Evolutionary conservation across 2,888 invertebrate genomes (phyloP).

Genomic region (Phragmatobia fuliginosa): DNA sequence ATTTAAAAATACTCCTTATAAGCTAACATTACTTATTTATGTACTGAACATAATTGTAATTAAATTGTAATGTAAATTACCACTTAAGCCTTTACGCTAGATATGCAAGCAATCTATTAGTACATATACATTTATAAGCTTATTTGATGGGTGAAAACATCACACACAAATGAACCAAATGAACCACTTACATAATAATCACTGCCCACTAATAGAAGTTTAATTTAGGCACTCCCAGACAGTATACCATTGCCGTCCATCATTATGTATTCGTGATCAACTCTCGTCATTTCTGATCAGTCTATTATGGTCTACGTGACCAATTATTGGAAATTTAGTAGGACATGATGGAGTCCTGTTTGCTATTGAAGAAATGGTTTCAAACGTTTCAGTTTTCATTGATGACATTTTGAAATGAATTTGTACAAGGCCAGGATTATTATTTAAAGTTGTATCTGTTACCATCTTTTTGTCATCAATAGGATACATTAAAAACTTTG

Average conservation of each 20-base stretch:
- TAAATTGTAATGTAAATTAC: too few relatives aligned
- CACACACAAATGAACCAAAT: too few relatives aligned
- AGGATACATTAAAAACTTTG: too few relatives aligned
- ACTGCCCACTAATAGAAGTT: conserved; percentile 33
- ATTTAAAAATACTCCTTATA: not conserved
- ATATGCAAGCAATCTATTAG: not conserved
- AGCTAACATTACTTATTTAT: not conserved
- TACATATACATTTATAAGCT: not conserved
- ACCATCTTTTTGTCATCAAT: too few relatives aligned
- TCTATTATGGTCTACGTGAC: conserved; percentile 50
- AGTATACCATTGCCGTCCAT: conserved; percentile 56
- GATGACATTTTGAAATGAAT: not conserved
- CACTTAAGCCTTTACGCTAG: not conserved
- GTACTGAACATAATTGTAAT: not conserved
- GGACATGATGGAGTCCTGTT: conserved; percentile 27
- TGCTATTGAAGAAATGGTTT: not conserved
- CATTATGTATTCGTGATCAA: conserved; percentile 74
- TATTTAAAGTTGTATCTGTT: too few relatives aligned
- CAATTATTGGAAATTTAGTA: conserved; percentile 33
- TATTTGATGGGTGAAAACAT: not conserved
- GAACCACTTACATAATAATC: conserved; percentile 11
- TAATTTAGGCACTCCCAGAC: conserved; percentile 45
- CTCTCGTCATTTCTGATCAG: conserved; percentile 66
- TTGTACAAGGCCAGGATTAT: not conserved
- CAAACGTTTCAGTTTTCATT: not conserved